These are phyloP conservation scores for Actinemys pallida DNA, from an alignment of 2,113 vertebrate species.

Conservation along the genomic window DNA sequence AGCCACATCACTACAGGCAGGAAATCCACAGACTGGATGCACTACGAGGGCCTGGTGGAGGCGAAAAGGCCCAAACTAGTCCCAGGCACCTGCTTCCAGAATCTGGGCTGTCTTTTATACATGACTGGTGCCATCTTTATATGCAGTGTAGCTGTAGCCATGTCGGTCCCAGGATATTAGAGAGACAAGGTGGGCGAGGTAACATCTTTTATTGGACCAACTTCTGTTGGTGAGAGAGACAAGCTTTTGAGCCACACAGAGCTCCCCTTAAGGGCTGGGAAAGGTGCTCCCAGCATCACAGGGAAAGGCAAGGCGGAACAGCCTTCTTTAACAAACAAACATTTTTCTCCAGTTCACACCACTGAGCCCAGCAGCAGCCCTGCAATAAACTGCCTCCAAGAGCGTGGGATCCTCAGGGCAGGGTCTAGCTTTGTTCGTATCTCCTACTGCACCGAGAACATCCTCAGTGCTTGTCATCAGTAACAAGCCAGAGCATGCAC, in stretches of 20 bases:
- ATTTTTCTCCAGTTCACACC: no score
- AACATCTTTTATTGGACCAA: not conserved
- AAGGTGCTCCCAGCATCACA: not conserved
- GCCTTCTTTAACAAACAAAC: no score
- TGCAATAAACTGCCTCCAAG: not conserved
- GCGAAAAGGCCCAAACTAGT: not conserved
- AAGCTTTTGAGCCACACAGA: not conserved
- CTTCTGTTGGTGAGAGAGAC: not conserved
- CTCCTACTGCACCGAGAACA: not conserved
- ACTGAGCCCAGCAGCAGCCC: not conserved
- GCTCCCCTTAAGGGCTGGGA: not conserved
- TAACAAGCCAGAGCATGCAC: not conserved
- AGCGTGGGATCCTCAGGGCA: not conserved
- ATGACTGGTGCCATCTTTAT: not conserved
- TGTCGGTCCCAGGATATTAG: not conserved
- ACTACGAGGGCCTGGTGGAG: not conserved
- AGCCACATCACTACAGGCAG: not conserved
- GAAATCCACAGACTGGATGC: not conserved
- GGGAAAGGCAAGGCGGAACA: not conserved
- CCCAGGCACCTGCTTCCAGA: not conserved
- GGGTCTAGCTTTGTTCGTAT: not conserved
- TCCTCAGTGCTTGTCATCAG: not conserved
- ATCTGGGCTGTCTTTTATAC: not conserved
- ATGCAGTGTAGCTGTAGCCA: not conserved
- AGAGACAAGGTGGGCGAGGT: not conserved